Evolutionary conservation across 2,888 invertebrate species (phyloP).

Genomic region (Timema podura): DNA sequence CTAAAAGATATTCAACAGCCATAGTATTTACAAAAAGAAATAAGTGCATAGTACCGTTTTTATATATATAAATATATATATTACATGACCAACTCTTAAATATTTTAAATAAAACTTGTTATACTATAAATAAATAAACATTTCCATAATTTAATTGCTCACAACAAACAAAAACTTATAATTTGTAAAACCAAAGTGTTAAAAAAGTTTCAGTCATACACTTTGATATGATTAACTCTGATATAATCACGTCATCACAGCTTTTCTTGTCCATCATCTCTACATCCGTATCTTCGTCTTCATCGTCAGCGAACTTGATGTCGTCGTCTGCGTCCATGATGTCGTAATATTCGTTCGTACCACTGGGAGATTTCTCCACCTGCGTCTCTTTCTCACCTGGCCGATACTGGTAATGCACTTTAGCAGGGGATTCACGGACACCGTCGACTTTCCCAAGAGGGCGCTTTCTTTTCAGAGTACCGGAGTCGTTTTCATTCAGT

Average conservation of each 20-base stretch:
- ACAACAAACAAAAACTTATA: too few species aligned
- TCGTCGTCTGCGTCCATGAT: constrained; percentile 57
- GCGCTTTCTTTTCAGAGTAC: constrained; percentile 8
- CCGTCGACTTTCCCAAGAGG: neutral
- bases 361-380: constrained; percentile 61
- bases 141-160: too few species aligned
- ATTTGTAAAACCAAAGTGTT: too few species aligned
- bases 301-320: constrained; percentile 69
- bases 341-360: constrained; percentile 38
- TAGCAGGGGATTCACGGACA: constrained; percentile 8
- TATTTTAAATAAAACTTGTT: too few species aligned
- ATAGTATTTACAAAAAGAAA: too few species aligned
- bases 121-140: too few species aligned
- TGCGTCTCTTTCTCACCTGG: constrained; percentile 58
- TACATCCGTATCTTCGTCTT: constrained; percentile 42
- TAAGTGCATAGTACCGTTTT: too few species aligned
- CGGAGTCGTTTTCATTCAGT: neutral
- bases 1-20: too few species aligned
- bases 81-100: too few species aligned
- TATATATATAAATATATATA: too few species aligned
- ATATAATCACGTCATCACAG: neutral
- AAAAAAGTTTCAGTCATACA: too few species aligned
- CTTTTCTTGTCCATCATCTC: neutral
- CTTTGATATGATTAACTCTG: constrained; percentile 2
- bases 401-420: constrained; percentile 15